Evolutionary conservation across 1,140 invertebrate species (phyloP), one percentile per base, ranked within the genome.

Genomic region (Campoletis sonorensis): DNA sequence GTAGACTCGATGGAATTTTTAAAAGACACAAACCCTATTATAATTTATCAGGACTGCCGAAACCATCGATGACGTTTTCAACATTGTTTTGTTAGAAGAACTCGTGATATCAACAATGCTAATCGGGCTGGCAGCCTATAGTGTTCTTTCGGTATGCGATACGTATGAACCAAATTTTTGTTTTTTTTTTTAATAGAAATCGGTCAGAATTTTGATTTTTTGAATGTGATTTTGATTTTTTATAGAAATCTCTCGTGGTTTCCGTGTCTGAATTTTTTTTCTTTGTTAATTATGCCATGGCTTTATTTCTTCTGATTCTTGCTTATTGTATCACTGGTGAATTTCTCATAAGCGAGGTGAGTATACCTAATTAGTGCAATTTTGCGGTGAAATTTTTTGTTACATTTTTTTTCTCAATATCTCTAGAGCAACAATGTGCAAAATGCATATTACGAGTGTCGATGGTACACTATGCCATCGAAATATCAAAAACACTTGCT

Each of bases 401-500:
- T 13, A 1, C 33, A 70, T 78, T 13, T 8, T 81, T 70, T 16
- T 27, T n/a, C n/a, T 30, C 37, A 68, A 72, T 33, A 18, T 23
- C 13, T 68, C 61, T 71, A 86, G 84, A 83, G 84, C 71, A 45
- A 76, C 51, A 84, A 27, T 7, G 80, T 86, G 15, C 76, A 70
- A 27, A 26, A 84, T 40, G 85, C 85, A 8, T 86, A 79, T 64
- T 86, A 85, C 26, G 45, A 85, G 11, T 85, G 85, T 58, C 37
- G 72, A 8, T 86, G 85, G 85, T 84, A 84, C 33, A 51, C 80
- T 18, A 83, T 85, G 80, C 5, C 30, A 21, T 80, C 40, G 5
- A 70, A 84, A 70, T 83, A 85, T 73, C 68, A 79, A 11, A 85
- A 27, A 77, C 49, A 73, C 23, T 80, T 87, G 45, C 71, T 84